Evolutionary conservation across 2,113 vertebrate species (phyloP), one percentile per base, ranked within the genome.

Genomic region (Sebastes fasciatus): DNA sequence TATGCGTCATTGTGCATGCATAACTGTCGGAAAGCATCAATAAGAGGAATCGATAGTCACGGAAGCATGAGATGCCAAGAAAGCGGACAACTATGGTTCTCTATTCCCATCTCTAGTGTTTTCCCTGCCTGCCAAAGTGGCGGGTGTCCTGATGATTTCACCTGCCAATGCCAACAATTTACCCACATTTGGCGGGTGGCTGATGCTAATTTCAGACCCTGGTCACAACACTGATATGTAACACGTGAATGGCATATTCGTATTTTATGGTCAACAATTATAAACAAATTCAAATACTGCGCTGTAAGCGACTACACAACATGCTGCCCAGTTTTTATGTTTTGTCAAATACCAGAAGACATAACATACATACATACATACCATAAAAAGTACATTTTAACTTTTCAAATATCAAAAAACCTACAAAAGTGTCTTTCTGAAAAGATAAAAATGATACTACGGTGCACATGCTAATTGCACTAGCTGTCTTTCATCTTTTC

Each of bases 401-500:
- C 9, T 79, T 21, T 61, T 61, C 5, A 40, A 51, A 62, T 10
- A 17, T 3, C 55, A n/a, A 17, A 21, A 57, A 60, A 42, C 6
- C 46, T 45, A 5, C 14, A 65, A 17, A 55, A 4, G 14, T n/a
- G 21, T 10, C 12, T 67, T 67, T 42, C 9, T 42, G 6, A 64
- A 51, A 46, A 21, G 14, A n/a, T 46, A 42, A 19, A 43, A 43
- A 45, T 49, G 0, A 60, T 2, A 7, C 43, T 19, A 2, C 4
- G 9, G 6, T 49, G 2, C 23, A 17, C 21, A 17, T n/a, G 54
- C 19, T 13, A 1, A 34, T 34, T 34, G 34, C 34, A 34, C 81
- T 8, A 2, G 57, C 51, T 80, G 82, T 74, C 57, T 64, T 51
- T 63, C 62, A 70, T 79, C 21, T 77, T 26, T 71, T 62, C 76